Base-by-base conservation (phyloP, 2,888 invertebrate genomes). In the Schizaphis graminum region DNA sequence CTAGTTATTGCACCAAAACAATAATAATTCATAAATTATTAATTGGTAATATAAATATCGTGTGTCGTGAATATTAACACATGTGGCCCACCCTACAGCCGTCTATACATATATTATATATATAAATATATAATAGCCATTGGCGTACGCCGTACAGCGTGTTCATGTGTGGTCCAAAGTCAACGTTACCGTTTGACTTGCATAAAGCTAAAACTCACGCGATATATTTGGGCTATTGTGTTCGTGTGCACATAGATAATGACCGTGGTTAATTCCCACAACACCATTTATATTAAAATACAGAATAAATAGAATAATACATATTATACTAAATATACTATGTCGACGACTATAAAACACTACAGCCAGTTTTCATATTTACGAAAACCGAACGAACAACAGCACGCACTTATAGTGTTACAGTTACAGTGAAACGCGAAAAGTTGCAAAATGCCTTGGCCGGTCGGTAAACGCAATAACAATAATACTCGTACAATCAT, bases 101-200 rank as follows among this genome's bases (percentile, higher is more conserved):
- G 77, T 77, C 21, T 44, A 67, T 35, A 77, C 21, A 77, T 21
- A 77, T 26, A 53, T 16, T 53, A 53, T 53, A 53, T 53, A 53
- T 3, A 21, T 21, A 53, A 53, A 53, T 21, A 57, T 47, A 86
- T 86, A 44, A 86, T 86, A 35, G 77, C 77, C 35, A 77, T 35
- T 35, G 26, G 5, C 26, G 44, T 86, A 47, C 53, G 53, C 35
- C 21, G 53, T 53, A 53, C 53, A 77, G 26, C 61, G 77, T 77
- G 47, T 91, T 35, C n/a, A 85, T 85, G 91, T 91, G 91, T 91
- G 91, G 93, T 89, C 93, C 89, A 93, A 89, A 93, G 93, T 93
- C 93, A 84, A 77, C 10, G 77, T 44, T 84, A 57, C 57, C n/a
- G 44, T 93, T 93, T 89, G 57, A 53, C 77, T 56, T 56, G 44